phyloP scores from a whole-genome alignment of 2,888 invertebrate genomes.

The Xestia rhomboidea region DNA sequence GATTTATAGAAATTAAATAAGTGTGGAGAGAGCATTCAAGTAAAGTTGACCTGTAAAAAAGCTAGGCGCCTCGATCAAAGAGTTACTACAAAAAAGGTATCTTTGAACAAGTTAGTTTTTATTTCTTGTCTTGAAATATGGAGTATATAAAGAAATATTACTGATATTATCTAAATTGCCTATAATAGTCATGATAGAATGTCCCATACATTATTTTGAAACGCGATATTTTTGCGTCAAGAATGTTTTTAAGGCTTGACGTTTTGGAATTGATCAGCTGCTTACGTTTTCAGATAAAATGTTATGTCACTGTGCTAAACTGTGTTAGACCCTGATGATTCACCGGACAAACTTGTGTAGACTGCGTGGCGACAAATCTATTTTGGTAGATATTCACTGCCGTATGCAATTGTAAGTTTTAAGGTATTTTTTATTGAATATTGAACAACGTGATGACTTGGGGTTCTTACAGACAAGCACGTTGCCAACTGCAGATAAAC shows the following conservation, averaged over 20 bases:
- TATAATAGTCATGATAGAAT: constrained; percentile 37
- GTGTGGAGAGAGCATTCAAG: constrained; percentile 48
- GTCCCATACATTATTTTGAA: constrained; percentile 32
- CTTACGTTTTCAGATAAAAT: not conserved
- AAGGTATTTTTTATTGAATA: not conserved
- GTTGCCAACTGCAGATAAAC: too few species aligned
- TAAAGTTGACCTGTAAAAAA: constrained; percentile 63
- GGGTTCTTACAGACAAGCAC: too few species aligned
- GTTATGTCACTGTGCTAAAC: not conserved
- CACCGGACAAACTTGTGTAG: not conserved
- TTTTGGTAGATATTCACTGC: not conserved
- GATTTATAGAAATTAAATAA: constrained; percentile 77
- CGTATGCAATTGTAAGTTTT: not conserved
- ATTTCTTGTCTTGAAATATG: constrained; percentile 35
- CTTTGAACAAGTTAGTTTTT: constrained; percentile 24
- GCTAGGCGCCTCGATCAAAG: constrained; percentile 60
- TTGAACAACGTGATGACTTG: too few species aligned
- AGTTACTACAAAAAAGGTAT: constrained; percentile 15
- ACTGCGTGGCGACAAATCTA: not conserved
- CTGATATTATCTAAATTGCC: constrained; percentile 53
- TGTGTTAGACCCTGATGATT: not conserved
- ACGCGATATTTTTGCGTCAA: constrained; percentile 36
- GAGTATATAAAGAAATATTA: constrained; percentile 31
- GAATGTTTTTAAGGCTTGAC: constrained; percentile 14
- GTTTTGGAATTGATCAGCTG: constrained; percentile 34